Evolutionary conservation across 1,140 invertebrate species (phyloP), one percentile per base, ranked within the genome.

Genomic region (Chelonus insularis): DNA sequence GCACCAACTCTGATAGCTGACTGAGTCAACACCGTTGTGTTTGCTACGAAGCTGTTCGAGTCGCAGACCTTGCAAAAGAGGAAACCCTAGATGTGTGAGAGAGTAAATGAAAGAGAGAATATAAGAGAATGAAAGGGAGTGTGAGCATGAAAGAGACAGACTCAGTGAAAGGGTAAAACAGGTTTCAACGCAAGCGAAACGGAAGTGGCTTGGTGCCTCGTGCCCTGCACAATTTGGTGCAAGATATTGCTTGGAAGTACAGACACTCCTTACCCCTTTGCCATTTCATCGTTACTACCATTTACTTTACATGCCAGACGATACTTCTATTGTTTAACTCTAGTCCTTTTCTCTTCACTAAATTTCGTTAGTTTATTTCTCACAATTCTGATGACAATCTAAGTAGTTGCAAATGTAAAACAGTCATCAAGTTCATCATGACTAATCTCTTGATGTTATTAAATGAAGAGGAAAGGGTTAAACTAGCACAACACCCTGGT

Each of bases 341-440:
- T 9, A 32, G 25, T 23, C 51, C 51, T 18, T 54, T 34, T 34
- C 23, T 54, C 51, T 48, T 9, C 11, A 21, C 20, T 12, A 48
- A 48, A 25, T 48, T 20, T 41, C 16, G 54, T 16, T 12, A 45
- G 23, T 8, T 25, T 5, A 25, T 14, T 57, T 9, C n/a, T 25
- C 20, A 23, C 56, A 14, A 8, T 43, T 47, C 25, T 25, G 51
- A 48, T 21, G 54, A 25, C 32, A 20, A 20, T 5, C 12, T 21
- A 21, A 58, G 20, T 32, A 18, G 63, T 64, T 50, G 8, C 65
- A 69, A 68, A 72, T 71, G 71, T 78, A 73, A 75, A 78, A 76
- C 73, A 72, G 68, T 75, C 76, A 72, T 78, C 74, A 76, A 71
- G 70, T 74, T 65, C 74, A 76, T 68, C 71, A 67, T 62, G n/a